Base-by-base conservation (phyloP, 2,888 invertebrate genomes). In the Phymatocera aterrima region DNA sequence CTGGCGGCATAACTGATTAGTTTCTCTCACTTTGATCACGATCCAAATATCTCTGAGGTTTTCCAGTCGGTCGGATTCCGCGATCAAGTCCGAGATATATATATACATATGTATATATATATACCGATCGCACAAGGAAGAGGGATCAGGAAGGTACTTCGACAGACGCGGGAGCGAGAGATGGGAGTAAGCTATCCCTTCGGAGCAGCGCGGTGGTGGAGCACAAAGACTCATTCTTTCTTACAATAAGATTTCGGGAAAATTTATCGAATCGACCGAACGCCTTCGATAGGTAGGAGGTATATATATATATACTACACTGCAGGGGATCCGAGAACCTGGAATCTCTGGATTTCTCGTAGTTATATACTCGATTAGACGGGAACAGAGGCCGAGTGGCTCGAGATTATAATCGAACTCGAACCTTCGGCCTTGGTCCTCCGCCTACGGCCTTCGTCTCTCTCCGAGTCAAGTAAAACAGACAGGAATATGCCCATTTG, bases 1-100 rank as follows among this genome's bases (percentile, higher is more conserved):
- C n/a, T n/a, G n/a, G 21, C 31, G 46, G 72, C 34, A 48, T 72
- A 4, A 34, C 48, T 51, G 72, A 72, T 72, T 72, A 72, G 72
- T 51, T 51, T 51, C 72, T 72, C 48, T 72, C 51, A 72, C 72
- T 72, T 72, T 72, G 72, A 72, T 72, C 72, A 34, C 43, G 72
- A 72, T 48, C n/a, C 21, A 15, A 31, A 5, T 15, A 72, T 3
- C 31, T 34, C 34, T 51, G 72, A 51, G 51, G 61, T 64, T 64
- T 64, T 64, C 61, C 61, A 64, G 61, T 12, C 37, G 37, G 37
- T 18, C 61, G 34, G 34, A 64, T 51, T 37, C 61, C 15, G 37
- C 18, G 61, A 64, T 64, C 61, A 64, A n/a, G 61, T 64, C 8
- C 37, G 18, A 37, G n/a, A n/a, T n/a, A n/a, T n/a, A n/a, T n/a